Base-by-base conservation (phyloP, 1,140 invertebrate species). In the Aricia agestis region DNA sequence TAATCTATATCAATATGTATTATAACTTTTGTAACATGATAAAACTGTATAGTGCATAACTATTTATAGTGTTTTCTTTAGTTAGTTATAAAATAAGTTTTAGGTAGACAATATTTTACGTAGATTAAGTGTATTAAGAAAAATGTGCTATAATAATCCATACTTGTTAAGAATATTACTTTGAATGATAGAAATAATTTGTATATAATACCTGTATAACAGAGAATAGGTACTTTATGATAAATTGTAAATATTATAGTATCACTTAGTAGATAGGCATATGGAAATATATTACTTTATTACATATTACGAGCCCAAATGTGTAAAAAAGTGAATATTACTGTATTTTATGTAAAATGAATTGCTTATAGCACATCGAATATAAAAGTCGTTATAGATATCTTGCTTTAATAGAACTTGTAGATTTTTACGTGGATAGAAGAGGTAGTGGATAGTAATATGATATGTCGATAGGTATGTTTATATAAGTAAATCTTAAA, bases 261-360 rank as follows among this genome's bases (percentile, higher is more conserved):
- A 25, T 25, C 25, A 19, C 17, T 3, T 63, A 63, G 45, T 63
- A 19, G 10, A 11, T 63, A 63, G 19, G 19, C 11, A 17, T 63
- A 63, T 6, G 19, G 18, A 25, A 19, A 63, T 63, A 63, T 63
- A 63, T 63, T 63, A 63, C 59, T 63, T 63, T 63, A 63, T 63
- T 63, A 25, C 59, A 63, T 63, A 63, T 63, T 63, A 63, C 19
- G 59, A 63, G 59, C 59, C 59, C 59, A 19, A 59, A 63, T 63
- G 19, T 63, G 59, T 19, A 63, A 63, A 19, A 63, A 63, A 63
- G 59, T 63, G 19, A 63, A 19, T 63, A 63, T 63, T 19, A 19
- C 18, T 63, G 2, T 19, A 19, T 19, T 25, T 11, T 0, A 4
- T 63, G 19, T 63, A 25, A 19, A 19, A 25, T 59, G 1, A 19